phyloP scores from a whole-genome alignment of 1,140 invertebrate genomes.

The Danaus plexippus region DNA sequence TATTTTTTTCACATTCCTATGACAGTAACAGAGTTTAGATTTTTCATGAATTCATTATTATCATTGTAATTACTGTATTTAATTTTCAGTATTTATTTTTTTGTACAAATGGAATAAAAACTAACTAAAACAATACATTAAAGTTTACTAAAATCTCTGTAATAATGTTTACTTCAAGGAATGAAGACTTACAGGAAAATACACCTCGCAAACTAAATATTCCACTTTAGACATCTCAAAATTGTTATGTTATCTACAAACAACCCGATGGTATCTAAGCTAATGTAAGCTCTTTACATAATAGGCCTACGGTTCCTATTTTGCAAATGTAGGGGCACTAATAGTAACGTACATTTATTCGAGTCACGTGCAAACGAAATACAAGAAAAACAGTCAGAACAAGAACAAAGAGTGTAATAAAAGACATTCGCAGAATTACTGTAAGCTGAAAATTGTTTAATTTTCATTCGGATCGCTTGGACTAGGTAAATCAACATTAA shows the following conservation, averaged over 20 bases:
- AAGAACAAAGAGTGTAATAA: conserved; percentile 43
- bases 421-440: conserved; percentile 25
- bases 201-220: too few relatives aligned
- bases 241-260: conserved; percentile 18
- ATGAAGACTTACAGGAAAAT: too few relatives aligned
- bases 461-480: neutral
- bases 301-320: conserved; percentile 20
- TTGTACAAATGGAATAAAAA: too few relatives aligned
- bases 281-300: conserved; percentile 22
- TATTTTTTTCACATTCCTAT: too few relatives aligned
- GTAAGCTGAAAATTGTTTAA: conserved; percentile 1
- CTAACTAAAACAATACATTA: too few relatives aligned
- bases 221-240: conserved; percentile 5
- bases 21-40: too few relatives aligned
- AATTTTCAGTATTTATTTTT: too few relatives aligned
- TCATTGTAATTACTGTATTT: too few relatives aligned
- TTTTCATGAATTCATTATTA: too few relatives aligned
- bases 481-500: too few relatives aligned
- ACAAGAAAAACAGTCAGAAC: conserved; percentile 53
- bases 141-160: too few relatives aligned
- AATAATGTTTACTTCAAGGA: too few relatives aligned
- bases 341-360: conserved; percentile 33
- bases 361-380: conserved; percentile 44
- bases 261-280: conserved; percentile 18
- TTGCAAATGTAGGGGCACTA: conserved; percentile 23